Base-by-base conservation (phyloP, 2,113 vertebrate genomes). In the Esox niger region DNA sequence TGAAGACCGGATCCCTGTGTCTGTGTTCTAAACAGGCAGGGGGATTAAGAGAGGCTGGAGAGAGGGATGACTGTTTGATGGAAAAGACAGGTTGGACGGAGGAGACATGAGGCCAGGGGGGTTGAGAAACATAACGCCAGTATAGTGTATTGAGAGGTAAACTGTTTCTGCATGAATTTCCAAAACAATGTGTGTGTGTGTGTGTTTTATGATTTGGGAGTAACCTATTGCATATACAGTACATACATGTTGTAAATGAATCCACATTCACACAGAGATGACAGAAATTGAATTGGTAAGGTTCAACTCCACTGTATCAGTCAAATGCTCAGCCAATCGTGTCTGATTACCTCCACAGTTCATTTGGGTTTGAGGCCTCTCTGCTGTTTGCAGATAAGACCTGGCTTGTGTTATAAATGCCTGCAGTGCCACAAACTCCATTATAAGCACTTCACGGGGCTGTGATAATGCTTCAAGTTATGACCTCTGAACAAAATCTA, bases 401-500 rank as follows among this genome's bases (percentile, higher is more conserved):
- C 83, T 79, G 86, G 80, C 86, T 84, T 29, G 72, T 83, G 82
- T 87, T 83, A 84, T 83, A 87, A 88, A 88, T 84, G 87, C 79
- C 84, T 84, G 72, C 74, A 76, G 73, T 76, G 17, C 21, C 31
- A 20, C 31, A 47, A 85, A 88, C 82, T 83, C 83, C 77, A 88
- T 88, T 88, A 88, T 85, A 87, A 86, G 82, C 84, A 78, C 79
- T 86, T 87, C 83, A 84, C 76, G 82, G 82, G 72, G 79, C 86
- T 77, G 83, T 67, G 83, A 82, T 86, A 79, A 74, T 69, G 81
- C 83, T 84, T 79, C 73, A 84, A 87, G 86, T 88, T 83, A 86
- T 80, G 87, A 81, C 76, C 79, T 86, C 80, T 86, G 86, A 88
- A 83, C 86, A 83, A 87, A 90, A 88, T 79, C 73, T 82, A 83